These are phyloP conservation scores for Hyposmocoma kahamanoa DNA, from an alignment of 1,140 invertebrate genomes.

Conservation along the genomic window DNA sequence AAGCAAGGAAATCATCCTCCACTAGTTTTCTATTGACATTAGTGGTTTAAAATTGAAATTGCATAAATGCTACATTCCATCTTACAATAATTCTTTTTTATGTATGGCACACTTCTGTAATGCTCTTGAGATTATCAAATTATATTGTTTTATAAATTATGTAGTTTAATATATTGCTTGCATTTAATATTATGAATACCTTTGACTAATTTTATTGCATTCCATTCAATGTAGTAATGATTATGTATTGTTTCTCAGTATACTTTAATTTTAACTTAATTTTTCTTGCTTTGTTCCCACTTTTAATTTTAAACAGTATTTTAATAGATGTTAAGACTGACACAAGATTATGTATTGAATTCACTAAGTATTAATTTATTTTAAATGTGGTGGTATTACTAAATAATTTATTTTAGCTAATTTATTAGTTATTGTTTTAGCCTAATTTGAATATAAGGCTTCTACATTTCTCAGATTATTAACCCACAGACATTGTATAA, in stretches of 20 bases:
- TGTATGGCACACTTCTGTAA: no score
- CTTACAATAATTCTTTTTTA: no score
- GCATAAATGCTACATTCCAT: neutral
- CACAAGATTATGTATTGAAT: slow-evolving; percentile 59
- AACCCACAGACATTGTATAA: slow-evolving; percentile 53
- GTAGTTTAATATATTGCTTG: slow-evolving; percentile 22
- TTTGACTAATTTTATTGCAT: slow-evolving; percentile 24
- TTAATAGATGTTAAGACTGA: slow-evolving; percentile 68
- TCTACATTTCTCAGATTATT: slow-evolving; percentile 45
- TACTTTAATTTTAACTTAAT: slow-evolving; percentile 14
- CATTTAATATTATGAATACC: slow-evolving; percentile 26
- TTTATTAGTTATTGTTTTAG: slow-evolving; percentile 28
- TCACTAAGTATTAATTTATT: slow-evolving; percentile 55
- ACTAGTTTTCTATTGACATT: no score
- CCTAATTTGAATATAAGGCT: slow-evolving; percentile 24
- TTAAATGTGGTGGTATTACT: slow-evolving; percentile 42
- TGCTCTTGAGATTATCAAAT: neutral
- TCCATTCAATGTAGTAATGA: slow-evolving; percentile 29
- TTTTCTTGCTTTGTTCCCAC: slow-evolving; percentile 21
- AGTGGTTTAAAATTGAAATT: neutral
- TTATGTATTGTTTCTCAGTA: slow-evolving; percentile 35
- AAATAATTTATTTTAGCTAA: slow-evolving; percentile 36
- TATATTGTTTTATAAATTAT: neutral
- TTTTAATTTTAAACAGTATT: slow-evolving; percentile 59
- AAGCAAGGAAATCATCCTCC: no score